phyloP scores from a whole-genome alignment of 2,888 invertebrate genomes.

The Epistrophella euchroma region DNA sequence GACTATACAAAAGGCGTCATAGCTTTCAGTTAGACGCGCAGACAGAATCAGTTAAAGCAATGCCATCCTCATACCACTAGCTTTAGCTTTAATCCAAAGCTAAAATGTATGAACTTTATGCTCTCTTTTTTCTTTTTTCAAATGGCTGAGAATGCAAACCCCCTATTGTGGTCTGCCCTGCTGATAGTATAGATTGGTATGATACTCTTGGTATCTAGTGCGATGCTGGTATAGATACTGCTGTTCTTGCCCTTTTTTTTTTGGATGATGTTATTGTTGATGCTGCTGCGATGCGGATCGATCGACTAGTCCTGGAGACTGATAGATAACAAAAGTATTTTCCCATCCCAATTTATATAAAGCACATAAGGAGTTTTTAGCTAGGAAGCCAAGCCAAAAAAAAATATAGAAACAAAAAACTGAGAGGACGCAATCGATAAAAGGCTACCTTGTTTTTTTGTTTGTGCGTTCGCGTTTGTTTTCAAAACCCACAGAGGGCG shows the following conservation, averaged over 20 bases:
- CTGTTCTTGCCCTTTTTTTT: conserved; percentile 1
- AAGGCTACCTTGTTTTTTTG: conserved; percentile 32
- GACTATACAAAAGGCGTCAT: conserved; percentile 50
- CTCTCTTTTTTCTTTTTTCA: conserved; percentile 23
- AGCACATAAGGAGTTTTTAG: conserved; percentile 15
- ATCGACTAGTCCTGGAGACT: conserved; percentile 56
- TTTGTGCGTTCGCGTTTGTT: conserved; percentile 46
- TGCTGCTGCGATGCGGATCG: conserved; percentile 65
- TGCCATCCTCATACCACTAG: not conserved
- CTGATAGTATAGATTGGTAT: conserved; percentile 32
- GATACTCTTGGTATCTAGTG: not conserved
- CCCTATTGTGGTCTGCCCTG: conserved; percentile 62
- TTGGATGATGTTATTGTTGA: conserved; percentile 41
- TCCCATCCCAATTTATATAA: not conserved
- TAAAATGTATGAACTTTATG: not conserved
- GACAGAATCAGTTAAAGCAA: conserved; percentile 47
- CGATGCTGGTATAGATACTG: not conserved
- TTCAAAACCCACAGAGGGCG: conserved; percentile 62
- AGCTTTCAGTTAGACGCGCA: conserved; percentile 46
- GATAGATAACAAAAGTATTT: conserved; percentile 68
- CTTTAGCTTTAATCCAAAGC: not conserved
- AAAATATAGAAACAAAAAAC: conserved; percentile 2
- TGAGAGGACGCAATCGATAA: conserved; percentile 26
- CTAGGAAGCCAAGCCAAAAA: conserved; percentile 22
- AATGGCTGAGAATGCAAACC: conserved; percentile 42